Evolutionary conservation across 2,888 invertebrate genomes (phyloP), one percentile per base, ranked within the genome.

Genomic region (Hedychridium roseum): DNA sequence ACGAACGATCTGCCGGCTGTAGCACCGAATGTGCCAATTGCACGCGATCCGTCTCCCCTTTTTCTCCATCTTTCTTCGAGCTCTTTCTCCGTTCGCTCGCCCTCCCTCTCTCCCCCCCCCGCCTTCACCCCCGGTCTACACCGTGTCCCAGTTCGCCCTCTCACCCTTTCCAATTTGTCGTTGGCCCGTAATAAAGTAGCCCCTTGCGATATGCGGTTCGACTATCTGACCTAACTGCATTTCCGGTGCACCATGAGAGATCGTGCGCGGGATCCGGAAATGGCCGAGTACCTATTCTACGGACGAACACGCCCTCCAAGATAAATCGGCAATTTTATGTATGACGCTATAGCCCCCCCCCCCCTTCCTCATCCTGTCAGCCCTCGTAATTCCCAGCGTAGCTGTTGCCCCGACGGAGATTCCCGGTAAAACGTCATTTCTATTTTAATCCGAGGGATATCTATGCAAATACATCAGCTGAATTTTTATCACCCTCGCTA

Each of bases 261-360:
- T 63, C 56, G 54, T 50, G 56, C 54, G 34, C 50, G 32, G 50
- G 46, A 55, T 60, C 54, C 44, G 55, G 54, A 62, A 61, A 58
- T 53, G 48, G 50, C n/a, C n/a, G n/a, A n/a, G n/a, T n/a, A 50
- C 17, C 39, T 20, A 26, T 30, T 17, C 43, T 31, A 37, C 39
- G 20, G 40, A 15, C 32, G 31, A 30, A 38, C 32, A 12, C 11
- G 42, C 20, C 26, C 20, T 30, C 9, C 12, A 15, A 27, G 23
- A 11, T 17, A 43, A 34, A 28, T 37, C 32, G 32, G 18, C 21
- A 21, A 38, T 38, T 27, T 37, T 11, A 1, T 34, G 34, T 17
- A n/a, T n/a, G n/a, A n/a, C n/a, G n/a, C n/a, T n/a, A n/a, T n/a
- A n/a, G n/a, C n/a, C n/a, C 11, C 38, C 21, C 26, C 6, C 11